A percentile compares a stretch with the other conserved stretches of the same genome.
phyloP scores from a whole-genome alignment of 2,113 vertebrate genomes.

The Pseudorectes ferrugineus region DNA sequence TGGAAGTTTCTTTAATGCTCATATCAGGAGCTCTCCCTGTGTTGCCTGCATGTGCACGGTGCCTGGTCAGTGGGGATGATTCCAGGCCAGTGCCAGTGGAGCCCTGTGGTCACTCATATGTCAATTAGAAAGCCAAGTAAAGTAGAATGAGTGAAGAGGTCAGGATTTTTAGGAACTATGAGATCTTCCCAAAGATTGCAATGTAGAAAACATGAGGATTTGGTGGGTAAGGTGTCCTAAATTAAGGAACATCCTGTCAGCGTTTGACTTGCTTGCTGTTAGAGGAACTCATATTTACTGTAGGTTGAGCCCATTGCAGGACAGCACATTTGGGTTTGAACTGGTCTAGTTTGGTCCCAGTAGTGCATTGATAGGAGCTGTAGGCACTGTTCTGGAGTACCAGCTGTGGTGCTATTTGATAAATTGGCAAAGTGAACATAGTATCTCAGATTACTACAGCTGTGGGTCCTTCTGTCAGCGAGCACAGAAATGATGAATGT shows the following conservation, averaged over 20 bases:
- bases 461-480: neutral
- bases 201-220: neutral
- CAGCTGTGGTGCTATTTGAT: neutral
- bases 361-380: neutral
- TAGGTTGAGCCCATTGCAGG: neutral
- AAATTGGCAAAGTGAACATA: neutral
- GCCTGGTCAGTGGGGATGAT: neutral
- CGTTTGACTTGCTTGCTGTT: neutral
- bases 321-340: neutral
- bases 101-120: neutral
- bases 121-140: neutral
- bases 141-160: neutral
- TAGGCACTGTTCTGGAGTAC: neutral
- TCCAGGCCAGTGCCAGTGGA: neutral
- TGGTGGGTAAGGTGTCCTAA: neutral
- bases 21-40: neutral
- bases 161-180: neutral
- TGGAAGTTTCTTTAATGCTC: neutral
- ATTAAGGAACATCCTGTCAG: neutral
- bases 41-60: neutral
- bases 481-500: neutral
- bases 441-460: neutral
- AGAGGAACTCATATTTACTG: neutral
- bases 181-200: neutral
- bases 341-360: neutral